phyloP scores from a whole-genome alignment of 2,113 vertebrate genomes.

The Turnix velox region DNA sequence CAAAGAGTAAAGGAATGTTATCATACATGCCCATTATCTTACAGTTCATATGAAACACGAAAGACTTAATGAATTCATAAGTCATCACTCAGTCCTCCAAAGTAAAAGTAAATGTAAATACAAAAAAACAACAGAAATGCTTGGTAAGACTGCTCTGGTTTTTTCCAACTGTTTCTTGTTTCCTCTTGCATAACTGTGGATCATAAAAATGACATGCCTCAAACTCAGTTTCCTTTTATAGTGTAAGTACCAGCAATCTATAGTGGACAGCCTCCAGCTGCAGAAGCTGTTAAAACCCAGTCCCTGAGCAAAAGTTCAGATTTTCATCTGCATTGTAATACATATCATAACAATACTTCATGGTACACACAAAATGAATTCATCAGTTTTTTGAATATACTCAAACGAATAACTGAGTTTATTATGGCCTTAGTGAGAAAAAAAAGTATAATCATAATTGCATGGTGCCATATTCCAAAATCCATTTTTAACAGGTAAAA shows the following conservation, averaged over 20 bases:
- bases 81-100: background rate
- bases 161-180: constrained; percentile 63
- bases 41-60: background rate
- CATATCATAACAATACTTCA: background rate
- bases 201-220: constrained; percentile 61
- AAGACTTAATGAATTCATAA: background rate
- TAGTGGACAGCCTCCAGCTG: background rate
- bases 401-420: background rate
- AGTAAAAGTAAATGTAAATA: constrained; percentile 11
- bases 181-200: constrained; percentile 67
- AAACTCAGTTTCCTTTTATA: background rate
- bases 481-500: background rate
- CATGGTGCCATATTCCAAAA: background rate
- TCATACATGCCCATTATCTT: background rate
- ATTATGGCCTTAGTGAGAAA: background rate
- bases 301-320: background rate
- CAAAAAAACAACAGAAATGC: constrained; percentile 31
- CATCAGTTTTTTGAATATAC: background rate
- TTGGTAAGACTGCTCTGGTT: constrained; percentile 31
- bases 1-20: background rate
- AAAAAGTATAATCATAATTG: background rate
- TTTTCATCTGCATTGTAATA: background rate
- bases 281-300: background rate
- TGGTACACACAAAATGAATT: background rate
- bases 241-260: background rate